Conservation (phyloP, 2,888 invertebrate genomes). For the Lithophane leautieri region DNA sequence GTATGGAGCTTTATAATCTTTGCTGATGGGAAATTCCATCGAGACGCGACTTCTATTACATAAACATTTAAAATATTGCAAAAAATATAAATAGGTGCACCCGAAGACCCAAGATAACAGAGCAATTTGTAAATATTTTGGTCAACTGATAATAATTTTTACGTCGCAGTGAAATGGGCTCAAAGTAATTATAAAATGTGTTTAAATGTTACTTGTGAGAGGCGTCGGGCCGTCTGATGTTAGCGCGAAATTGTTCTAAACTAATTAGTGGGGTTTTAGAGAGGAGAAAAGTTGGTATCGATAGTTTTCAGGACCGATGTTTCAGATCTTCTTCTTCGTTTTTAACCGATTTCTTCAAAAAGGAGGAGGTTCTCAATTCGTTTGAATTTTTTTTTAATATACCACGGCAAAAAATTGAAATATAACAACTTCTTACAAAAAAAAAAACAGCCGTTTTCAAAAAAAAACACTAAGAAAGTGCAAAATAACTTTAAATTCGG, state of each 20-base stretch:
- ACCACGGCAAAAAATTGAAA: too few species aligned
- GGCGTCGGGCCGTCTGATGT: conserved; percentile 59
- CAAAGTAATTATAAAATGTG: conserved; percentile 38
- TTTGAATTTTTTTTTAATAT: too few species aligned
- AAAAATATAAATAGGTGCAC: neutral
- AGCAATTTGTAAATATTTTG: conserved; percentile 57
- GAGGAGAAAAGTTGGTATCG: conserved; percentile 26
- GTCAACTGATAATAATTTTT: conserved; percentile 33
- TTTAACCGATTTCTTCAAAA: too few species aligned
- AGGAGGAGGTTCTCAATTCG: too few species aligned
- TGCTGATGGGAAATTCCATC: neutral
- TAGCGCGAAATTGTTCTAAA: conserved; percentile 38
- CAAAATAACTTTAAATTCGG: too few species aligned
- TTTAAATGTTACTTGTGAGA: conserved; percentile 15
- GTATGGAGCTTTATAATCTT: neutral
- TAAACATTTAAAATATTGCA: conserved; percentile 28
- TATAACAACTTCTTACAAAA: too few species aligned
- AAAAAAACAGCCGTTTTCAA: too few species aligned
- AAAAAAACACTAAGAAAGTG: too few species aligned
- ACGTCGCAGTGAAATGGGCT: conserved; percentile 38
- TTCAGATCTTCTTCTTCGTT: too few species aligned
- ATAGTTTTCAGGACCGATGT: conserved; percentile 17
- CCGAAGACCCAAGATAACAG: conserved; percentile 25
- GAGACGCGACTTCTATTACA: neutral
- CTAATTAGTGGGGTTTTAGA: conserved; percentile 46